Base-by-base conservation (phyloP, 2,113 vertebrate species). In the Ptychochromis oligacanthus region DNA sequence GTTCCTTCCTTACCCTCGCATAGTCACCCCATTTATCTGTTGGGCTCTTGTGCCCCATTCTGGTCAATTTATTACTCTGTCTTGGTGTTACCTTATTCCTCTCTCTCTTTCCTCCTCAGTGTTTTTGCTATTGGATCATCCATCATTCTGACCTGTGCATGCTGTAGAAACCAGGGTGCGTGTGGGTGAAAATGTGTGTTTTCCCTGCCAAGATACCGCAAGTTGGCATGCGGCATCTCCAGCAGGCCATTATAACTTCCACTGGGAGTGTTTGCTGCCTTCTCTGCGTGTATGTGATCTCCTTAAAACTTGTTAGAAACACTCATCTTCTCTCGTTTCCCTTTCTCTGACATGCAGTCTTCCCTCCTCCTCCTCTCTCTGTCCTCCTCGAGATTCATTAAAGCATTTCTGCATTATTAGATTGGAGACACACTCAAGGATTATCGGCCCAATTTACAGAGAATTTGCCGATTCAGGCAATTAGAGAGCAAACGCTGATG, bases 61-160 rank as follows among this genome's bases (percentile, higher is more conserved):
- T 7, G 38, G 28, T 60, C 52, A 22, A 80, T 85, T 89, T 84
- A 31, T 86, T 76, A 79, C 65, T 52, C 79, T 74, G 77, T 65
- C 77, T 56, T 6, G 10, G 31, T 64, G 56, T 56, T 87, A 31
- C 40, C 82, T 57, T 3, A 4, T 38, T n/a, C 49, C 10, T 24
- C 20, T 58, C 60, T 8, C 75, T 56, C 75, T 3, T 75, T 56
- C 24, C 62, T 24, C 56, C 77, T 79, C 28, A 88, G 83, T 81
- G 76, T 88, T 86, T 89, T 87, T 77, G 34, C 77, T 75, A 67
- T 85, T 60, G 84, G 67, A 28, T 82, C 88, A 92, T 93, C 88
- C 90, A 92, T 94, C 91, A 92, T 86, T 55, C 52, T 87, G 81
- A 75, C 85, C 52, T 22, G 79, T 84, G 80, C 79, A 81, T 58